Conservation (phyloP, 1,140 invertebrate species). For the Panonychus citri region DNA sequence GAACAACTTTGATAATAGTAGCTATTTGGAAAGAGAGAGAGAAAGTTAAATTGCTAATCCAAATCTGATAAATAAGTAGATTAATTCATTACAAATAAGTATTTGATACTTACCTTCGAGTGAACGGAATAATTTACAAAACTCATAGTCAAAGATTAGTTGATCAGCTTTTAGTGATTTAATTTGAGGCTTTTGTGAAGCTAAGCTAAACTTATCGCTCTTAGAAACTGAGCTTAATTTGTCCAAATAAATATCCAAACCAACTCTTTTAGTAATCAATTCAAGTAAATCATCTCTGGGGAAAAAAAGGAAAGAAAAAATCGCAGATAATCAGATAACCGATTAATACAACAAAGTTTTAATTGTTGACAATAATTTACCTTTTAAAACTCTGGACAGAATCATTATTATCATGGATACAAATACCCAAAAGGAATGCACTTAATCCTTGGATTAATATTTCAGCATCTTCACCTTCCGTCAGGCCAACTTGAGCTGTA, state of each 20-base stretch:
- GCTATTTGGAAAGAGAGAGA: conserved; percentile 18
- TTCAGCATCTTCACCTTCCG: conserved; percentile 64
- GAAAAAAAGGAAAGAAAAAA: too few species aligned
- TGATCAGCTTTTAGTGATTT: conserved; percentile 46
- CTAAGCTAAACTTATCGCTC: conserved; percentile 70
- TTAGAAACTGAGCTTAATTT: conserved; percentile 61
- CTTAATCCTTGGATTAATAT: conserved; percentile 69
- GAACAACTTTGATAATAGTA: conserved; percentile 30
- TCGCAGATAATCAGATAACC: too few species aligned
- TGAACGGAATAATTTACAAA: conserved; percentile 58
- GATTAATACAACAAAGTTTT: too few species aligned
- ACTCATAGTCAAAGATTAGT: conserved; percentile 80
- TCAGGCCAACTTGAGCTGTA: conserved; percentile 14
- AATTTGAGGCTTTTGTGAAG: conserved; percentile 77
- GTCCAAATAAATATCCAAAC: conserved; percentile 64
- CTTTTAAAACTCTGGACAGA: conserved; percentile 43
- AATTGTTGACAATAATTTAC: too few species aligned
- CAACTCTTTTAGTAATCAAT: conserved; percentile 59
- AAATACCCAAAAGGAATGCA: conserved; percentile 78
- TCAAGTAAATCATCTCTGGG: conserved; percentile 43
- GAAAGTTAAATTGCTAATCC: conserved; percentile 12
- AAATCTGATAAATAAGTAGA: not conserved
- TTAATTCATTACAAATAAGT: too few species aligned
- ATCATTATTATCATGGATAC: conserved; percentile 76
- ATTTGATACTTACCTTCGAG: conserved; percentile 17